Conservation (phyloP, 2,888 invertebrate species). For the Caenorhabditis angaria region DNA sequence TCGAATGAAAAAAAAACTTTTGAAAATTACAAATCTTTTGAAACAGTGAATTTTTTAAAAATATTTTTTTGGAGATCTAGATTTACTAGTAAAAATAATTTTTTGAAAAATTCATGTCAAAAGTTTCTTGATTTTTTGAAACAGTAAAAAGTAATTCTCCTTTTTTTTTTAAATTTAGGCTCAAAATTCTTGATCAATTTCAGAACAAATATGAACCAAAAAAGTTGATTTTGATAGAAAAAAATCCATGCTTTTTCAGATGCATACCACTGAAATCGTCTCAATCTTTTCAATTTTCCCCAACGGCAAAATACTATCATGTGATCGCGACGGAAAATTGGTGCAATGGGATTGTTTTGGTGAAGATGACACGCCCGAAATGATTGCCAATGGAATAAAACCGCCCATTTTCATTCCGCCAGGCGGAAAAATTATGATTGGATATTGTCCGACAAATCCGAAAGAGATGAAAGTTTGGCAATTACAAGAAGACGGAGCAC, state of each 20-base stretch:
- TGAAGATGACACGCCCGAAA: constrained; percentile 51
- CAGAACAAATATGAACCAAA: neutral
- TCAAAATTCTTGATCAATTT: too few relatives aligned
- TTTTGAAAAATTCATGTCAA: too few relatives aligned
- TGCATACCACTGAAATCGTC: constrained; percentile 50
- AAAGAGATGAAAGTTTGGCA: constrained; percentile 71
- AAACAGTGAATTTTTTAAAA: too few relatives aligned
- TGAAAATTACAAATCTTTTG: too few relatives aligned
- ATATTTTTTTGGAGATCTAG: too few relatives aligned
- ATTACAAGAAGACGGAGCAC: constrained; percentile 49
- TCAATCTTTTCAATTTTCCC: constrained; percentile 63
- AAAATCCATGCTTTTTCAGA: constrained; percentile 43
- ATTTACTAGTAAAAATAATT: too few relatives aligned
- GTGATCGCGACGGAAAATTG: constrained; percentile 59
- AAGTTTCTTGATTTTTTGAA: too few relatives aligned
- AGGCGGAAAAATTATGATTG: constrained; percentile 48
- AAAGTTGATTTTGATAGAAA: too few relatives aligned
- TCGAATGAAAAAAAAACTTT: too few relatives aligned
- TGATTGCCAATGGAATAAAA: constrained; percentile 40
- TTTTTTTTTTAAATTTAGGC: too few relatives aligned
- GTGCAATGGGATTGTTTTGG: constrained; percentile 56
- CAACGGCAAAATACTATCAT: constrained; percentile 60
- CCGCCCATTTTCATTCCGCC: constrained; percentile 53
- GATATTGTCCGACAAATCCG: constrained; percentile 47
- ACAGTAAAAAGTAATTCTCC: too few relatives aligned